phyloP scores from a whole-genome alignment of 2,888 invertebrate species.

The Chymomyza caudatula region DNA sequence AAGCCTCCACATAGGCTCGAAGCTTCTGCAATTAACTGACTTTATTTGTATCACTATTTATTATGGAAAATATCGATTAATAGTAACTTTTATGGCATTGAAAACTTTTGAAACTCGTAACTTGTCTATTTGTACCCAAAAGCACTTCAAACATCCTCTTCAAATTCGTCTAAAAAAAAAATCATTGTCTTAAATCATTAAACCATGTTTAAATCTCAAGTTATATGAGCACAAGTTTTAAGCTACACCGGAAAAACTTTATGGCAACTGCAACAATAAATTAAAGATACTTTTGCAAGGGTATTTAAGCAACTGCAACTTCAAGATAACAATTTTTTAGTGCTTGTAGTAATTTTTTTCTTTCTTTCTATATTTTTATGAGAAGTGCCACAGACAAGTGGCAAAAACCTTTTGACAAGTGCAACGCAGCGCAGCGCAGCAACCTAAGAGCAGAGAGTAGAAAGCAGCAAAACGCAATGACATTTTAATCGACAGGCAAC shows the following conservation, averaged over 20 bases:
- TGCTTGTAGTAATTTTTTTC: background rate
- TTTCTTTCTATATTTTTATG: background rate
- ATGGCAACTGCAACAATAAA: background rate
- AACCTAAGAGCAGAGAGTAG: slow-evolving; percentile 14
- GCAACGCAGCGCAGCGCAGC: slow-evolving; percentile 26
- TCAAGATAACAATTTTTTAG: background rate
- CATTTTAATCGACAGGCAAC: slow-evolving; percentile 67
- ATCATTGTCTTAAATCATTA: too few relatives aligned
- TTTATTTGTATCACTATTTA: too few relatives aligned
- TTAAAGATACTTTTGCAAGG: background rate
- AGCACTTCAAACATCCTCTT: too few relatives aligned
- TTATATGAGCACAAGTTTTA: background rate
- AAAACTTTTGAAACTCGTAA: too few relatives aligned
- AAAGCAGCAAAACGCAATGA: slow-evolving; percentile 66
- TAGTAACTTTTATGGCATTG: too few relatives aligned
- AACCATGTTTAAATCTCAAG: background rate
- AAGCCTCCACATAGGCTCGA: too few relatives aligned
- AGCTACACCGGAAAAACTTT: background rate
- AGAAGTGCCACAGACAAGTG: background rate
- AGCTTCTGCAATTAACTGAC: too few relatives aligned
- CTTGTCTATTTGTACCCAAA: too few relatives aligned
- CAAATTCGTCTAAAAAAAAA: too few relatives aligned
- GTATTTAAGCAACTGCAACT: background rate
- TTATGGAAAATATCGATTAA: too few relatives aligned
- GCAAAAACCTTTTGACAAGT: slow-evolving; percentile 44